These are phyloP conservation scores for Elachura formosa DNA, from an alignment of 2,113 vertebrate species.

Conservation along the genomic window DNA sequence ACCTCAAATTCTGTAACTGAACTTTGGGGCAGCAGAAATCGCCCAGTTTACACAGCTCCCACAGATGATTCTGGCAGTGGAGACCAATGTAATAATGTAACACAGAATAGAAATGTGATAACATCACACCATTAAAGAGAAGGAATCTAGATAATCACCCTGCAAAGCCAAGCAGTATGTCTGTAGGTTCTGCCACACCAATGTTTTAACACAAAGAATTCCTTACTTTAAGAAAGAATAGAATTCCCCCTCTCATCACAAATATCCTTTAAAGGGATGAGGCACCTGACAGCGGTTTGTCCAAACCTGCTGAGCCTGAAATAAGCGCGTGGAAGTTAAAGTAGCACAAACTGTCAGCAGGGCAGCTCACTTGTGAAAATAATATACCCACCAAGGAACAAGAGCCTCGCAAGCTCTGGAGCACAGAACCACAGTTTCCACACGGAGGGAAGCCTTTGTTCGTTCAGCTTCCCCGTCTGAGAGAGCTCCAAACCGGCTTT, in stretches of 20 bases:
- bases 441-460: fast-evolving
- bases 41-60: neutral
- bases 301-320: neutral
- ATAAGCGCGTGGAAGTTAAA: neutral
- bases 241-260: neutral
- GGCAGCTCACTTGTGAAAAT: neutral
- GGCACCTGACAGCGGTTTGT: neutral
- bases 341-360: neutral
- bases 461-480: neutral
- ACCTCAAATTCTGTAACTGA: neutral
- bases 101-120: too few relatives aligned
- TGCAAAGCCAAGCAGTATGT: neutral
- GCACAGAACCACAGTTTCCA: neutral
- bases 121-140: fast-evolving
- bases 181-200: too few relatives aligned
- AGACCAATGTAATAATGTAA: neutral
- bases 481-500: neutral
- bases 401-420: neutral
- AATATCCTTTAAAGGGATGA: neutral
- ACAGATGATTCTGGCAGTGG: neutral
- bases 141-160: neutral
- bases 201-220: neutral
- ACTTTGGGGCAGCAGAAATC: neutral
- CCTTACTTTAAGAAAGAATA: neutral
- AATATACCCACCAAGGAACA: neutral